Conservation (phyloP, 1,140 invertebrate species). For the Aphelinus certus region DNA sequence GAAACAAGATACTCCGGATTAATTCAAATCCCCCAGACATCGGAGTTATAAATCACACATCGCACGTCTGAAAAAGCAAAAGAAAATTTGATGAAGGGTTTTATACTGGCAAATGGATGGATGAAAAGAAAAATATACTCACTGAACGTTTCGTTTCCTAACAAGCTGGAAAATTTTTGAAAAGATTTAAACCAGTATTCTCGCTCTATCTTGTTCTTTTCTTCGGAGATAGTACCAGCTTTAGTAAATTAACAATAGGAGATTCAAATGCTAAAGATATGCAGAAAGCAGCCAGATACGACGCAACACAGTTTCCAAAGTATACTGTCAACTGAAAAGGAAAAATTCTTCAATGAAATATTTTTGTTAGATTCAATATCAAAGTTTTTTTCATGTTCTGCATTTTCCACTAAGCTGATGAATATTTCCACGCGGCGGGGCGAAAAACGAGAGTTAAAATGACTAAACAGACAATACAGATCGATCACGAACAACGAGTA, state of each 20-base stretch:
- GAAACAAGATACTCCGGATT: conserved; percentile 6
- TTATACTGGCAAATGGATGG: neutral
- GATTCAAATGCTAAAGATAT: conserved; percentile 82
- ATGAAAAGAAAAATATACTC: conserved; percentile 8
- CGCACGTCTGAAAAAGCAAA: conserved; percentile 20
- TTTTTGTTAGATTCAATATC: no score
- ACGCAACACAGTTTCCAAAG: conserved; percentile 80
- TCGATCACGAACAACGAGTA: no score
- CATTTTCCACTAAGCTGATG: no score
- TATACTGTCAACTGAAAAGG: conserved; percentile 76
- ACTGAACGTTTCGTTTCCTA: conserved; percentile 20
- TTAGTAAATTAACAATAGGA: conserved; percentile 79
- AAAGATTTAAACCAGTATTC: neutral
- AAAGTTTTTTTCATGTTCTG: no score
- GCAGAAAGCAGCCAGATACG: conserved; percentile 79
- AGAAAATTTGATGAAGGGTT: conserved; percentile 5
- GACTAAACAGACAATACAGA: no score
- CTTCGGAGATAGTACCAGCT: conserved; percentile 66
- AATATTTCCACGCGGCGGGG: no score
- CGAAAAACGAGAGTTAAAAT: no score
- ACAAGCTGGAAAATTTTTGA: neutral
- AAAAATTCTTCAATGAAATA: neutral
- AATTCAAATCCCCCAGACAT: neutral
- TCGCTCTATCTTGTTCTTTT: conserved; percentile 52
- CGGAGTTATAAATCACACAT: conserved; percentile 3